phyloP scores from a whole-genome alignment of 2,888 invertebrate species.

The Leucania comma region DNA sequence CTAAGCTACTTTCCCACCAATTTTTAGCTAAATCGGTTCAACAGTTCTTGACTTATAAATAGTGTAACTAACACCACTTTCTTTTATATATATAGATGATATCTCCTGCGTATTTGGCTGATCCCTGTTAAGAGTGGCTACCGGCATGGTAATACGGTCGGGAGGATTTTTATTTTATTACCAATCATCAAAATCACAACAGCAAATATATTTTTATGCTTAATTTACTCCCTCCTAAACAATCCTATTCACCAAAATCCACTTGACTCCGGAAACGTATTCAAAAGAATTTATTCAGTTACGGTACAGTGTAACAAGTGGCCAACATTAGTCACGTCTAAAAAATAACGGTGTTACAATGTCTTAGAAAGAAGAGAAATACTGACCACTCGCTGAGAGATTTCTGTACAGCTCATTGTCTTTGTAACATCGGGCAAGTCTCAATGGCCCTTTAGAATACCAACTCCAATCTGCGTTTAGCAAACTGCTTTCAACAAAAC shows the following conservation, averaged over 20 bases:
- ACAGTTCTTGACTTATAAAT: too few species aligned
- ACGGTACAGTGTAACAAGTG: slow-evolving; percentile 63
- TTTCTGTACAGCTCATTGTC: slow-evolving; percentile 87
- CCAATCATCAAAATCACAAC: background rate
- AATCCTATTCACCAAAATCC: slow-evolving; percentile 12
- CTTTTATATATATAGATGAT: too few species aligned
- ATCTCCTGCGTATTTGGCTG: too few species aligned
- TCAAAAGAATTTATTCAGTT: slow-evolving; percentile 52
- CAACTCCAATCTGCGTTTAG: slow-evolving; percentile 60
- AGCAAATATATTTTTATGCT: background rate
- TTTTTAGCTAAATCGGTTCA: too few species aligned
- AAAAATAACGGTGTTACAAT: slow-evolving; percentile 75
- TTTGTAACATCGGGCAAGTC: slow-evolving; percentile 81
- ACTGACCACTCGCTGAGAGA: slow-evolving; percentile 85
- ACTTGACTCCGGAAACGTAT: slow-evolving; percentile 59
- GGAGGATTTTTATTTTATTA: too few species aligned
- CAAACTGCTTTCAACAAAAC: slow-evolving; percentile 41
- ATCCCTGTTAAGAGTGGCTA: too few species aligned
- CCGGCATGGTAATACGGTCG: too few species aligned
- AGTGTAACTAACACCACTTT: too few species aligned
- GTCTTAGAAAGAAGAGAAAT: slow-evolving; percentile 77
- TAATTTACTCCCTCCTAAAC: slow-evolving; percentile 4
- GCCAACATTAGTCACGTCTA: slow-evolving; percentile 73
- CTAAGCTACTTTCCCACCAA: too few species aligned
- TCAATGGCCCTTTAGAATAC: slow-evolving; percentile 78